Base-by-base conservation (phyloP, 2,888 invertebrate species). In the Drepana falcataria region DNA sequence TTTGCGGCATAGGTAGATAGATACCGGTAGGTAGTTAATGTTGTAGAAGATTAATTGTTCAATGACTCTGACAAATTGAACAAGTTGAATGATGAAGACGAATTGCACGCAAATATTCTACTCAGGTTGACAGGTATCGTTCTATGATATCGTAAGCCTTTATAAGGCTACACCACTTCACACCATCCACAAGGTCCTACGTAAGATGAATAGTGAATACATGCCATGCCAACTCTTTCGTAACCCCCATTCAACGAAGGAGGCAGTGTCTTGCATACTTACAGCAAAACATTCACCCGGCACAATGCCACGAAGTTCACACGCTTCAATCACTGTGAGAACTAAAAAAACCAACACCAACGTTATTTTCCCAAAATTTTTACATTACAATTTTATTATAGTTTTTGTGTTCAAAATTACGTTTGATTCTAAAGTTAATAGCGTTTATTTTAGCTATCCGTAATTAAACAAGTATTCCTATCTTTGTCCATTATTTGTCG, bases 251-350 rank as follows among this genome's bases (percentile, higher is more conserved):
- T 75, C 75, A 77, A 73, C 79, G 69, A 74, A 63, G 65, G 61
- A 65, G 64, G 63, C 69, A 72, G 72, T 71, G 61, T 72, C 69
- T 73, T 69, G 73, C 65, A 65, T 55, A 56, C 64, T 9, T 7
- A 34, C 35, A 68, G 68, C 71, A 73, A 73, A 81, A 80, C 83
- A 83, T 82, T 83, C 79, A 80, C 81, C 70, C 65, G 75, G 71
- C 59, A 84, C 89, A 90, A 89, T 89, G 85, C 79, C 81, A 75
- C 79, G 76, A 77, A 71, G 72, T 89, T 90, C 89, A 81, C 90
- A 90, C 83, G 77, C 79, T 61, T 75, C 72, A 59, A 64, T 64
- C 63, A 69, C 64, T 73, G 79, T 85, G 85, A 73, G 84, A 81
- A 81, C 65, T 61, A 60, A 71, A 44, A 44, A 44, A 44, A 3